A percentile compares a stretch with the other conserved stretches of the same genome.
These are phyloP conservation scores for Nestor notabilis DNA, from an alignment of 2,113 vertebrate genomes.

Conservation along the genomic window DNA sequence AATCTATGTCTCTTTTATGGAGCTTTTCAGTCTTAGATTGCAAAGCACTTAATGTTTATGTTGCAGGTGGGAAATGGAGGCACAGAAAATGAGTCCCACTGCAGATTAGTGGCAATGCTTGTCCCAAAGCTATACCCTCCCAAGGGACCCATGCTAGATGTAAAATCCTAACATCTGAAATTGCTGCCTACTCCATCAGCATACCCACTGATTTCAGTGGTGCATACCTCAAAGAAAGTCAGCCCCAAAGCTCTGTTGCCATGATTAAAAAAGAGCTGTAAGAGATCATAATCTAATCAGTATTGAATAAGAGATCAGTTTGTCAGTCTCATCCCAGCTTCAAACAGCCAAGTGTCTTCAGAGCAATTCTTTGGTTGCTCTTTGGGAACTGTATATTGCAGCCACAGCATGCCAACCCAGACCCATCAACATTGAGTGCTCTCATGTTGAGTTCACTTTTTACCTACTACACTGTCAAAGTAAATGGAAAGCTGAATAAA, in stretches of 20 bases:
- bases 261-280: not conserved
- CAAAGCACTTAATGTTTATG: not conserved
- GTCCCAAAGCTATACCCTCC: not conserved
- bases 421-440: rapidly evolving
- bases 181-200: not conserved
- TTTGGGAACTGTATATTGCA: not conserved
- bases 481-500: not conserved
- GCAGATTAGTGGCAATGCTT: not conserved
- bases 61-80: not conserved
- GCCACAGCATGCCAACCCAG: not conserved
- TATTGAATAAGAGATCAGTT: not conserved
- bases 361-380: not conserved
- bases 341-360: not conserved
- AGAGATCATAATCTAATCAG: not conserved
- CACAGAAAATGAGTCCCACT: not conserved
- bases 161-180: not conserved
- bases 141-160: not conserved
- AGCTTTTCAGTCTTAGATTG: not conserved
- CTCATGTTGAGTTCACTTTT: not conserved
- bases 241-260: not conserved
- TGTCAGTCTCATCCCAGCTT: not conserved
- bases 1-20: not conserved
- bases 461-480: rapidly evolving
- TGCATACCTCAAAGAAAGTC: not conserved
- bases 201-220: rapidly evolving